These are phyloP conservation scores for Thymelicus acteon DNA, from an alignment of 2,888 invertebrate species.

Conservation along the genomic window DNA sequence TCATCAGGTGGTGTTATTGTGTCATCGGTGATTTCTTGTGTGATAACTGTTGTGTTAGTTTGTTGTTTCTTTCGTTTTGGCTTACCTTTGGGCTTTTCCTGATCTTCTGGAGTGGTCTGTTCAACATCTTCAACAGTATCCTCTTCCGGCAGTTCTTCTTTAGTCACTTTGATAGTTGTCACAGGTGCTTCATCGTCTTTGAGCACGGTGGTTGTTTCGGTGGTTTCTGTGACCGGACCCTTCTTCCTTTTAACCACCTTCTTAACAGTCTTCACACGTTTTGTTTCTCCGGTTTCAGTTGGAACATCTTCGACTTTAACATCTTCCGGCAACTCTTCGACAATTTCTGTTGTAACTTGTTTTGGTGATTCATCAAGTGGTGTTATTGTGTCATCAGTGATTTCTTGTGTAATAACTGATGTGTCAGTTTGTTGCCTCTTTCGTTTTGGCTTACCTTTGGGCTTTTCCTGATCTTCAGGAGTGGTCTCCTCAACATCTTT, in stretches of 20 bases:
- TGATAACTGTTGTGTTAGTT: conserved; percentile 44
- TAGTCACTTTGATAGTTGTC: conserved; percentile 44
- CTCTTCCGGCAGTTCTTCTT: conserved; percentile 47
- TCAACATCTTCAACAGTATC: conserved; percentile 47
- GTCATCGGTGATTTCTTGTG: conserved; percentile 53
- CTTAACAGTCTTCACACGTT: conserved; percentile 54
- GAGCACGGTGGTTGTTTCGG: conserved; percentile 48
- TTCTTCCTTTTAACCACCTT: conserved; percentile 51
- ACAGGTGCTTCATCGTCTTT: conserved; percentile 47
- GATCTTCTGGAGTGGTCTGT: conserved; percentile 38
- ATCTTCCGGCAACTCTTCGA: conserved; percentile 47
- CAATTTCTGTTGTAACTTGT: conserved; percentile 35
- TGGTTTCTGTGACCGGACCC: conserved; percentile 43
- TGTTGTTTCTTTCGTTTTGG: conserved; percentile 41
- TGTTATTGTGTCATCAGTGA: conserved; percentile 36
- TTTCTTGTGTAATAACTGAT: conserved; percentile 52
- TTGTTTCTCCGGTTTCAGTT: conserved; percentile 54
- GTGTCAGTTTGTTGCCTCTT: conserved; percentile 47
- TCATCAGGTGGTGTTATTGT: conserved; percentile 47
- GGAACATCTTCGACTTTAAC: conserved; percentile 42
- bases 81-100: conserved; percentile 38
- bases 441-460: conserved; percentile 55
- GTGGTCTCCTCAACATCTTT: conserved; percentile 47
- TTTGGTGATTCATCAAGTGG: conserved; percentile 42
- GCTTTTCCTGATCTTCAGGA: conserved; percentile 40